A percentile compares a stretch with the other conserved stretches of the same genome.
Conservation (phyloP, 2,113 vertebrate genomes). For the Cardinalis cardinalis region DNA sequence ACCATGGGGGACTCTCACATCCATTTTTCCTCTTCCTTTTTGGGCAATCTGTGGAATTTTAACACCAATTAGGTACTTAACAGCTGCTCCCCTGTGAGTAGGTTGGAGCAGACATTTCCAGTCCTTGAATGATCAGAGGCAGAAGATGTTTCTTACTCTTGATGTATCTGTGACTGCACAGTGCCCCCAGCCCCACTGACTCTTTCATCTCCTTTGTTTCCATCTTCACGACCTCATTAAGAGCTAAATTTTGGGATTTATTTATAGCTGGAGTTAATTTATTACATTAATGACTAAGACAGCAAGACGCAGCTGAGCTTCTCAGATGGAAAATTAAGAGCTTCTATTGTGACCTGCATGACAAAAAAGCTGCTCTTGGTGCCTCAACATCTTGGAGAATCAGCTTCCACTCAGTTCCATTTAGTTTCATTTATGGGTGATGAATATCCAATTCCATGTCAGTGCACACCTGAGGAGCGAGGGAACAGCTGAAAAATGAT, state of each 20-base stretch:
- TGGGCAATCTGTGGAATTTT: neutral
- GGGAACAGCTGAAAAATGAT: neutral
- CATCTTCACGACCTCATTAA: neutral
- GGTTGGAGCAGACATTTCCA: neutral
- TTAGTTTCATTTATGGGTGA: neutral
- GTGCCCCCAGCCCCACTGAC: neutral
- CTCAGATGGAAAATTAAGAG: constrained; percentile 12
- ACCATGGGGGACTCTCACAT: rapidly evolving
- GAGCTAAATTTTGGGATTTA: neutral
- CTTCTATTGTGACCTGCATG: neutral
- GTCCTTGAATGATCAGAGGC: neutral
- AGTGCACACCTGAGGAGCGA: neutral
- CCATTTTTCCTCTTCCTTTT: rapidly evolving
- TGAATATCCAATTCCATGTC: neutral
- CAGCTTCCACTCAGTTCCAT: neutral
- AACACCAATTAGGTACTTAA: neutral
- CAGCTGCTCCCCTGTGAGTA: rapidly evolving
- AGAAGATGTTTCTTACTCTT: neutral
- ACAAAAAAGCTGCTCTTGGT: neutral
- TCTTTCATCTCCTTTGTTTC: neutral
- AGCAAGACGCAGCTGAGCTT: neutral
- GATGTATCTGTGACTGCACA: rapidly evolving
- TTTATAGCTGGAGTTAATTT: constrained; percentile 10
- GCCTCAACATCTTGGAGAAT: neutral
- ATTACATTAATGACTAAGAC: neutral